Percentiles rank a stretch among this genome's conserved stretches.
Evolutionary conservation across 1,140 invertebrate genomes (phyloP).

Genomic region (Protaetia brevitarsis): DNA sequence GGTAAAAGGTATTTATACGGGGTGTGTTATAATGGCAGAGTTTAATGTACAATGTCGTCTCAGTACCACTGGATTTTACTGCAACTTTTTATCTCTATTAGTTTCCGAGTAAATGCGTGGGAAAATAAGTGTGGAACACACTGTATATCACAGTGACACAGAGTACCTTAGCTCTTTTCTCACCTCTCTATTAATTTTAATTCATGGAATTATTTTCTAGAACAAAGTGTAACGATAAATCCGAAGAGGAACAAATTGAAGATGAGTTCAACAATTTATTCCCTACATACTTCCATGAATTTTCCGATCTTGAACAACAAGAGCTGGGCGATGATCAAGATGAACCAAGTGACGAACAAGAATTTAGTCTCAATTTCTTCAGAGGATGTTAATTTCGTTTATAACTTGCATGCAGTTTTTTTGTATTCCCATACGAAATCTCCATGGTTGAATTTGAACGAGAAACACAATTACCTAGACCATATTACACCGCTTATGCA

Average conservation of each 20-base stretch:
- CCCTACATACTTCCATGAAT: slow-evolving; percentile 68
- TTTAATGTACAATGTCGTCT: no score
- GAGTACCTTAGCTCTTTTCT: not conserved
- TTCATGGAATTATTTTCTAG: slow-evolving; percentile 41
- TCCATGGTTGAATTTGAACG: slow-evolving; percentile 55
- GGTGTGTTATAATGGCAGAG: no score
- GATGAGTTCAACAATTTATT: slow-evolving; percentile 73
- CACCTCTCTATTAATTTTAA: not conserved
- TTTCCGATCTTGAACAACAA: slow-evolving; percentile 60
- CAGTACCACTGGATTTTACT: no score
- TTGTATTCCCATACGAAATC: slow-evolving; percentile 55
- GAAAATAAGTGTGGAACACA: no score
- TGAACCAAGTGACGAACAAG: slow-evolving; percentile 42
- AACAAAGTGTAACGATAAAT: slow-evolving; percentile 56
- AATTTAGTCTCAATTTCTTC: slow-evolving; percentile 50
- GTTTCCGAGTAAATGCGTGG: no score
- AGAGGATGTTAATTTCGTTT: slow-evolving; percentile 57
- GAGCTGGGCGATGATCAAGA: slow-evolving; percentile 26
- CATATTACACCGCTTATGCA: slow-evolving; percentile 57
- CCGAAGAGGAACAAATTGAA: slow-evolving; percentile 72
- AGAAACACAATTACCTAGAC: slow-evolving; percentile 47
- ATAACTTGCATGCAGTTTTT: slow-evolving; percentile 60
- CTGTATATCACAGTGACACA: no score
- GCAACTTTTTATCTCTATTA: no score
- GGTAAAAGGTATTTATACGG: no score